phyloP scores from a whole-genome alignment of 2,797 vertebrate species.

The Alcedo atthis region DNA sequence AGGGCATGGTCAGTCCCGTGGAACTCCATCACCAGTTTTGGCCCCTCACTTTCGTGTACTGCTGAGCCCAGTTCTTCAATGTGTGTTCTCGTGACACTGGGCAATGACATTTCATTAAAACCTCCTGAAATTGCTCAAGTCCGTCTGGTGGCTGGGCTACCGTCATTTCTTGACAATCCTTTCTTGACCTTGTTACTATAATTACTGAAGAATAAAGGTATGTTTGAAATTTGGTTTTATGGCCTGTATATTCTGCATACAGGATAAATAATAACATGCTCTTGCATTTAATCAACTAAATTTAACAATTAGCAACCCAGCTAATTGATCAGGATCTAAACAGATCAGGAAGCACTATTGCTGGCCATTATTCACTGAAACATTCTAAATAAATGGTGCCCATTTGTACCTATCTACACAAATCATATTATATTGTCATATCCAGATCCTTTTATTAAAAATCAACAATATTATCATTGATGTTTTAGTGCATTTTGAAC shows the following conservation, averaged over 20 bases:
- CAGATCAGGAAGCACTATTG: neutral
- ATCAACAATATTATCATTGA: neutral
- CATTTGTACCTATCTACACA: neutral
- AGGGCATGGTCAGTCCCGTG: neutral
- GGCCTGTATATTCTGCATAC: slow-evolving; percentile 3
- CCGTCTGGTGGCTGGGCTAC: neutral
- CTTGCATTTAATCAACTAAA: neutral
- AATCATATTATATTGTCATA: neutral
- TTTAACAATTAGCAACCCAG: slow-evolving; percentile 5
- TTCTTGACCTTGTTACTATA: slow-evolving; percentile 25
- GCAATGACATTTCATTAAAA: neutral
- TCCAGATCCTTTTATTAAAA: neutral
- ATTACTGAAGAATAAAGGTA: slow-evolving; percentile 34
- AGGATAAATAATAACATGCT: neutral
- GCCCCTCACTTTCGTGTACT: accelerated
- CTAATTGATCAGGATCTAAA: too few species aligned
- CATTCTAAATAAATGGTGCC: neutral
- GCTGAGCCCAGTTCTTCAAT: neutral
- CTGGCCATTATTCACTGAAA: neutral
- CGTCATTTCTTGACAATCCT: neutral
- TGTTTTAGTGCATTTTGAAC: neutral
- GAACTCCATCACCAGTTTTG: neutral
- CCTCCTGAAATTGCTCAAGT: neutral
- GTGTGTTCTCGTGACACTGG: accelerated
- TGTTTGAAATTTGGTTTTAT: slow-evolving; percentile 25